Percentiles rank a stretch among this genome's conserved stretches.
Conservation (phyloP, 2,888 invertebrate species). For the Pterostichus madidus region DNA sequence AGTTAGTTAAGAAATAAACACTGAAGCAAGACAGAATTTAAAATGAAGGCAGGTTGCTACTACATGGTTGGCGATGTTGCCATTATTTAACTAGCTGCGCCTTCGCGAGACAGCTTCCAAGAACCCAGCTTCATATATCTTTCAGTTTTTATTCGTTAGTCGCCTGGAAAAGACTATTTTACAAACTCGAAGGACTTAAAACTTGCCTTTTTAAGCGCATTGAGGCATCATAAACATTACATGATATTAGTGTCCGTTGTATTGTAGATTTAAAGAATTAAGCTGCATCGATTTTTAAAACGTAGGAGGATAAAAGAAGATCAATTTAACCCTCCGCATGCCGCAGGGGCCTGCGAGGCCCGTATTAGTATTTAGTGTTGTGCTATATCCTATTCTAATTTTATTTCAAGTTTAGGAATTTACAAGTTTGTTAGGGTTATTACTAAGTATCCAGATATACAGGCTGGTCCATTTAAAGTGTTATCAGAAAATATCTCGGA, state of each 20-base stretch:
- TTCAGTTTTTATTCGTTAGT: neutral
- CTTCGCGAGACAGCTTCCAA: constrained; percentile 3
- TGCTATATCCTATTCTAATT: no score
- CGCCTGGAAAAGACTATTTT: neutral
- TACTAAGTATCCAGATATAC: no score
- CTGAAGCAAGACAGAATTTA: neutral
- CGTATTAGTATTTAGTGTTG: no score
- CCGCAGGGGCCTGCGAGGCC: no score
- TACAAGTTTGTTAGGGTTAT: no score
- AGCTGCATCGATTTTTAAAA: no score
- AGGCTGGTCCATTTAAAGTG: no score
- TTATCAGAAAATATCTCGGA: no score
- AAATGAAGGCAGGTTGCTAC: constrained; percentile 18
- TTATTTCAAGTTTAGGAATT: no score
- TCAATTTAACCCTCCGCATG: no score
- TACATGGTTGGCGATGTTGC: neutral
- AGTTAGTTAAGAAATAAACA: neutral
- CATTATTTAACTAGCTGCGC: neutral
- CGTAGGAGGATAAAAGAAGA: no score
- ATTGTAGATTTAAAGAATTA: no score
- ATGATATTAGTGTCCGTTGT: neutral
- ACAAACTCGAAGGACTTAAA: neutral
- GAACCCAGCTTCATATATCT: constrained; percentile 2
- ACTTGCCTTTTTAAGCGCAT: neutral
- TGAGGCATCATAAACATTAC: neutral